Base-by-base conservation (phyloP, 2,888 invertebrate species). In the Epinotia nisella region DNA sequence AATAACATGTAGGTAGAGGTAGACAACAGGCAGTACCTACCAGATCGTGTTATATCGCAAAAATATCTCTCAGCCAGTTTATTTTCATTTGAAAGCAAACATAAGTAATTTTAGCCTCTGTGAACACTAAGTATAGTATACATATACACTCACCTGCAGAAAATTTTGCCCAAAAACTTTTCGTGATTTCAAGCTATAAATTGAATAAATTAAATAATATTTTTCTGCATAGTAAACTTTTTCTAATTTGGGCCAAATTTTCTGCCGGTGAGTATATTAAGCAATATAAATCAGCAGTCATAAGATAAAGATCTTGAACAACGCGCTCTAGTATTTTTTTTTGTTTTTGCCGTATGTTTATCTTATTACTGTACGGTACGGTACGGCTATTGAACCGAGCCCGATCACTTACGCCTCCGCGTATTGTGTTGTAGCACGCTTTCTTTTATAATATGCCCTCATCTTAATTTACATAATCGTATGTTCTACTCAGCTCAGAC, bases 301-400 rank as follows among this genome's bases (percentile, higher is more conserved):
- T 51, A 19, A 41, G 62, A 73, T 64, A 58, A 56, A 68, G 58
- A 56, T 58, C 56, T 58, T 49, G 51, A 58, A 58, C 85, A 87
- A 85, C 85, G 82, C 86, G 87, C 86, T 87, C 88, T 88, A 45
- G 85, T 84, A 84, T 81, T 79, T 83, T 84, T 86, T 89, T 90
- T 90, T 89, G 86, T 87, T 84, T 85, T 82, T 84, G 82, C 76
- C 83, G 83, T 83, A 81, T 87, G 85, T 87, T 88, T 88, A 86
- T 88, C 87, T 88, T 87, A 88, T 89, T 89, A 85, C 82, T 79
- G 79, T 76, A 77, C 81, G 81, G 85, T 76, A n/a, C n/a, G n/a
- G n/a, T n/a, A 76, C 81, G 81, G 85, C 83, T 86, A 85, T 87
- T 85, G 84, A 86, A 85, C 84, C 82, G 81, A 80, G 79, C 78